Evolutionary conservation across 2,797 vertebrate genomes (phyloP).

Genomic region (Cryptoblepharus egeriae): DNA sequence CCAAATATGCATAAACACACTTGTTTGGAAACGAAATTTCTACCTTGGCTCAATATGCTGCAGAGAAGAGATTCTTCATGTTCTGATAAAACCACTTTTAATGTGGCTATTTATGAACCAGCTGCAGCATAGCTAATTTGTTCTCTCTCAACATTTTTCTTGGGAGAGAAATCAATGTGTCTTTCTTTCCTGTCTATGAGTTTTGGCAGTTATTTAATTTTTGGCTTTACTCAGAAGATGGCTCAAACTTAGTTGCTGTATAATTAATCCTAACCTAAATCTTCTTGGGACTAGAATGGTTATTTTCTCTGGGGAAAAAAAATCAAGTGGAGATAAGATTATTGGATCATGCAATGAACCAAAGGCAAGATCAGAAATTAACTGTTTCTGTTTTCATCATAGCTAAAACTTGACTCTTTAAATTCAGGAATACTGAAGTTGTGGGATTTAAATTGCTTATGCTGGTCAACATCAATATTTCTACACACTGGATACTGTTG

Average conservation of each 20-base stretch:
- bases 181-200: background rate
- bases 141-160: background rate
- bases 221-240: constrained; percentile 26
- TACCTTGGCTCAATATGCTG: background rate
- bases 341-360: no score
- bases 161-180: background rate
- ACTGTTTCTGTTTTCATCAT: background rate
- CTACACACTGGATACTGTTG: background rate
- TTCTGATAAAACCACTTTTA: background rate
- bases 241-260: background rate
- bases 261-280: background rate
- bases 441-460: background rate
- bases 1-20: no score
- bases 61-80: background rate
- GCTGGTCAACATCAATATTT: background rate
- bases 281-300: background rate
- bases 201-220: background rate
- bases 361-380: no score
- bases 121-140: background rate
- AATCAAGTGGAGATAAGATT: no score
- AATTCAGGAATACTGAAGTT: background rate
- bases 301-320: background rate
- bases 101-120: background rate
- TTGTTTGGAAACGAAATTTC: no score
- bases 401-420: background rate